These are phyloP conservation scores for Lycophotia porphyrea DNA, from an alignment of 2,888 invertebrate species.

Conservation along the genomic window DNA sequence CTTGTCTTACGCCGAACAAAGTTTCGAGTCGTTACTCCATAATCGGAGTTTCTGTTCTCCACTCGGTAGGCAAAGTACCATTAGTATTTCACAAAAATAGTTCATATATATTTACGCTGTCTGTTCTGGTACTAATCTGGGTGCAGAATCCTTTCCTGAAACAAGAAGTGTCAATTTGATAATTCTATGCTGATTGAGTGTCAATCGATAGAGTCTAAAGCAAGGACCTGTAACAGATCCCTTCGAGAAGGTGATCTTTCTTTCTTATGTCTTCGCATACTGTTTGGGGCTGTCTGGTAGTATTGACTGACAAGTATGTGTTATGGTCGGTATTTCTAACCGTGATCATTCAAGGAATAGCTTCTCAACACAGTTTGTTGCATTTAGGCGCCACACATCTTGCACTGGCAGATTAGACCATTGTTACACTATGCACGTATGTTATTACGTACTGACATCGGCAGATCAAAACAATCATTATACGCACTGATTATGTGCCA, in stretches of 20 bases:
- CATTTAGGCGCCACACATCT: slow-evolving; percentile 34
- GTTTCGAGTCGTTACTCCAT: neutral
- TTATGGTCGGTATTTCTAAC: neutral
- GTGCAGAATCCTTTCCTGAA: neutral
- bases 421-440: slow-evolving; percentile 58
- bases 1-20: neutral
- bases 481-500: slow-evolving; percentile 66
- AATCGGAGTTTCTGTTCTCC: neutral
- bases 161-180: neutral
- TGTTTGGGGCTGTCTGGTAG: neutral
- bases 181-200: neutral
- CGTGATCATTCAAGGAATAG: neutral
- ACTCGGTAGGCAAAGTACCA: neutral
- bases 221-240: neutral
- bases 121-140: neutral
- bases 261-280: neutral
- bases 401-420: slow-evolving; percentile 48
- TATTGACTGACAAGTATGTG: neutral
- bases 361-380: slow-evolving; percentile 1
- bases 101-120: neutral
- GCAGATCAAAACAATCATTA: slow-evolving; percentile 73
- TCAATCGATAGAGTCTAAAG: neutral
- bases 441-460: slow-evolving; percentile 75
- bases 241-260: neutral
- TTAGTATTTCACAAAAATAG: neutral